These are phyloP conservation scores for human (Homo sapiens) DNA, from an alignment of 2,113 vertebrate species.

Conservation along the genomic window GRCh38 chr2:22505001-22505500, in stretches of 20 bases:
- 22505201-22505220: slow-evolving; percentile 40
- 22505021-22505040: not conserved
- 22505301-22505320: slow-evolving; percentile 60
- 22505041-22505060: not conserved
- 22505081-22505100: not conserved
- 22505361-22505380: not conserved
- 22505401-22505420: not conserved
- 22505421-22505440: not conserved
- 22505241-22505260: slow-evolving; percentile 48
- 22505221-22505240: not conserved
- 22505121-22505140: not conserved
- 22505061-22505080: not conserved
- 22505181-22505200: not conserved
- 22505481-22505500: not conserved
- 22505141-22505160: not conserved
- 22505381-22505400: not conserved
- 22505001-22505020: not conserved
- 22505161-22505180: not conserved
- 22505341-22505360: slow-evolving; percentile 34
- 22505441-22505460: not conserved
- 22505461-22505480: not conserved
- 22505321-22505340: slow-evolving; percentile 52
- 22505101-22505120: not conserved
- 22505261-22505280: slow-evolving; percentile 56
- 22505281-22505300: slow-evolving; percentile 37